Evolutionary conservation across 2,797 vertebrate species (phyloP), one percentile per base, ranked within the genome.

Genomic region (Sylvilagus floridanus): DNA sequence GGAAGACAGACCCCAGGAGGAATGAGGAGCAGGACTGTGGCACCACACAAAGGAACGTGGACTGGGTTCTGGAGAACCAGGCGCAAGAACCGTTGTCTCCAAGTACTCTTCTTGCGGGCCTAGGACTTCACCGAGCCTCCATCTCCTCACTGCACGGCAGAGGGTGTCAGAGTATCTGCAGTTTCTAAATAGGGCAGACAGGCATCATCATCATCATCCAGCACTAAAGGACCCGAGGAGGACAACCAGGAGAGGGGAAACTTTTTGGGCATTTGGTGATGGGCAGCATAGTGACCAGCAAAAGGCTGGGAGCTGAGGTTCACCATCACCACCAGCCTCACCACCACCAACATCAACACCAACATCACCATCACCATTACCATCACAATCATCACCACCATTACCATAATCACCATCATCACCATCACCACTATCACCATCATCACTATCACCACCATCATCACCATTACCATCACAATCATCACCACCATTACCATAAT

Each of bases 301-400:
- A 62, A 30, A 19, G 30, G 0, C 17, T 7, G 2, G 35, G 4
- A 30, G 32, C 26, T 50, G 73, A 91, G 28, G 30, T 7, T 0
- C 24, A 24, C 0, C 62, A 60, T 0, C 32, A 57, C 0, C 71
- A 13, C 0, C 5, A 22, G 0, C 37, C 52, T 0, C 10, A 22
- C 1, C 28, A 50, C 0, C 22, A 77, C 0, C 52, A 28, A 0
- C 24, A 42, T 0, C 63, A 42, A 0, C 75, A 37, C 0, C 26
- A n/a, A 0, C 60, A 35, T 0, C 13, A 52, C 0, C 14, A 75
- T 1, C 28, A n/a, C 0, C 84, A 54, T 0, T 24, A 68, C 0
- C 17, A 13, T 0, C n/a, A 30, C 0, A 47, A 57, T 0, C 65
- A 79, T 0, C 4, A 78, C 0, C 26, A 69, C 0, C 65, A 47